Base-by-base conservation (phyloP, 2,113 vertebrate species). In the Chlorodrepanis virens region DNA sequence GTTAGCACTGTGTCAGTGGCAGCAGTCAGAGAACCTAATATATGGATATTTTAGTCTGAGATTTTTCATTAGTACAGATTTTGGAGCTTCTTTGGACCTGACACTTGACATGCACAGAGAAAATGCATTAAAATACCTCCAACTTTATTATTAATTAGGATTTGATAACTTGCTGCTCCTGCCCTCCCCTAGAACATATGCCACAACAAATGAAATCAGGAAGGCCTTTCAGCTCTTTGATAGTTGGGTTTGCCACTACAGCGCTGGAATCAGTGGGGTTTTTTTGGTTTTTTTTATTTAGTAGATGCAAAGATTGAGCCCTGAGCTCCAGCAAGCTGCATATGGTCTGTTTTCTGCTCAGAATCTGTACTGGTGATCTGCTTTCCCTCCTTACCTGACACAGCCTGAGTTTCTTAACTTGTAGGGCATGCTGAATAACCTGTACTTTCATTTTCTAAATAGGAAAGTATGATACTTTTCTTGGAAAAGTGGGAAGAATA, bases 11-110 rank as follows among this genome's bases (percentile, higher is more conserved):
- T 94, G 81, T 91, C 83, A 96, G 78, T 44, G 0, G 4, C 70
- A 90, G 84, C 77, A 87, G 54, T 64, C 92, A 50, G n/a, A 82
- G 65, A 93, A 83, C 39, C 11, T 70, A 68, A 80, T 45, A 52
- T 9, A 61, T 59, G 64, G 68, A 44, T 94, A 77, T 91, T 93
- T 91, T 47, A 85, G 45, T 70, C 54, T 59, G 64, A 52, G 27
- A 25, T n/a, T 76, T 89, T 95, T 84, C 54, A 67, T 89, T 72
- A 47, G 14, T 64, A n/a, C 33, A 64, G 44, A 61, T 91, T 89
- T 50, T 77, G 28, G 54, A 80, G 27, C 71, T 94, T 42, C 78
- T 65, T 91, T 79, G 61, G 72, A 47, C 60, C 67, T 80, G 53
- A 56, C 42, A 78, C 27, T 49, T 84, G 81, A 89, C 19, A 16